Percentiles rank a stretch among this genome's conserved stretches.
Conservation (phyloP, 2,888 invertebrate genomes). For the Cephus pulcher region DNA sequence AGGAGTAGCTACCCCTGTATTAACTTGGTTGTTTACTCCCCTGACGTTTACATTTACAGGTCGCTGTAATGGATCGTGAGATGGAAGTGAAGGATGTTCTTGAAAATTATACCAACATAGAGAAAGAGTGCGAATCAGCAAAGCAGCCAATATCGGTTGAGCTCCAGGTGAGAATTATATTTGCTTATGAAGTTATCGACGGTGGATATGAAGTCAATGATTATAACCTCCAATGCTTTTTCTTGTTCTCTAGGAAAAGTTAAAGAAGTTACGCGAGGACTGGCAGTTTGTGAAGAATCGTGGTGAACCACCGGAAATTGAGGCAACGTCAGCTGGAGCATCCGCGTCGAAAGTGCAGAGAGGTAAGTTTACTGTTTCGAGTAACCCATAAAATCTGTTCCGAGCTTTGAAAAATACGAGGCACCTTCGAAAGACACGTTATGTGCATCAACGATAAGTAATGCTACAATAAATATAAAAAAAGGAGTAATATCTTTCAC, state of each 20-base stretch:
- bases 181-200: background rate
- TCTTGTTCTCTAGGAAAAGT: slow-evolving; percentile 65
- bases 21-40: background rate
- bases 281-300: slow-evolving; percentile 68
- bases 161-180: slow-evolving; percentile 61
- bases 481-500: background rate
- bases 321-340: background rate
- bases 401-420: background rate
- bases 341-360: background rate
- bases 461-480: background rate
- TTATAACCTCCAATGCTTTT: background rate
- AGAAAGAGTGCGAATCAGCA: slow-evolving; percentile 69
- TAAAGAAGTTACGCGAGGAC: slow-evolving; percentile 68
- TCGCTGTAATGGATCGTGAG: slow-evolving; percentile 69
- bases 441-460: background rate
- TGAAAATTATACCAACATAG: slow-evolving; percentile 75
- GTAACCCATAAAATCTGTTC: background rate
- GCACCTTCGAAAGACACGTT: background rate
- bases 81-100: slow-evolving; percentile 73
- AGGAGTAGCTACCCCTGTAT: background rate
- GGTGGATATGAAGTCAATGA: background rate
- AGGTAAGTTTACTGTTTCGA: background rate
- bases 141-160: slow-evolving; percentile 67
- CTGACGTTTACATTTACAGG: slow-evolving; percentile 49
- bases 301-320: slow-evolving; percentile 46